Evolutionary conservation across 1,140 invertebrate species (phyloP).

Genomic region (Ruditapes philippinarum): DNA sequence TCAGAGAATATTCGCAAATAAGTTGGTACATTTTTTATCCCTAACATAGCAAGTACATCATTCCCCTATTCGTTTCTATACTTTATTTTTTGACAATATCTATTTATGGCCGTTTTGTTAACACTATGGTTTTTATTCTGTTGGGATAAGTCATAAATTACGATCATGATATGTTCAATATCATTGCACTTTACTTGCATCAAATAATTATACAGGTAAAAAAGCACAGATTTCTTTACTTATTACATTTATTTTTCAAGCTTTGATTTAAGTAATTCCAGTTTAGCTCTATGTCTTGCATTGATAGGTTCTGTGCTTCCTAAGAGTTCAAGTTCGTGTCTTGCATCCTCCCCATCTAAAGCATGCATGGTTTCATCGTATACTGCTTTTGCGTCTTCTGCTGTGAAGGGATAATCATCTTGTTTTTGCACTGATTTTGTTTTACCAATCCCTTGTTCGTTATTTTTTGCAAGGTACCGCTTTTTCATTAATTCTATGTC

Average conservation of each 20-base stretch:
- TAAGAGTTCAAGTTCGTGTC: constrained; percentile 73
- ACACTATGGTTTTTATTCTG: no score
- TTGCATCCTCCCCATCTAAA: constrained; percentile 67
- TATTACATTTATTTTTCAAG: neutral
- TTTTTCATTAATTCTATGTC: constrained; percentile 74
- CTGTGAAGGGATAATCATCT: constrained; percentile 55
- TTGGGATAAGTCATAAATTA: no score
- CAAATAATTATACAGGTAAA: no score
- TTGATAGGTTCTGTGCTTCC: constrained; percentile 74
- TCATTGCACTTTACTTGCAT: no score
- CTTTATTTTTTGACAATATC: no score
- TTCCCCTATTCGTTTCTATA: no score
- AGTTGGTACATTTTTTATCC: no score
- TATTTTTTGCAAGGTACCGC: constrained; percentile 58
- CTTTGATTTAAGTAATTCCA: constrained; percentile 42
- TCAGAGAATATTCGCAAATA: no score
- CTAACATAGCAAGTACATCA: no score
- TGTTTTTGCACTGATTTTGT: neutral
- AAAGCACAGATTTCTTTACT: no score
- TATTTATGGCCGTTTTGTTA: no score
- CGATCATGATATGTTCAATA: no score
- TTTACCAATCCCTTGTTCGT: constrained; percentile 42
- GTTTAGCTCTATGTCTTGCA: constrained; percentile 66
- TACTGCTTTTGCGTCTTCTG: constrained; percentile 49
- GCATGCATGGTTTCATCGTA: constrained; percentile 6